These are phyloP conservation scores for Lepidochitona cinerea DNA, from an alignment of 2,888 invertebrate genomes.

Conservation along the genomic window DNA sequence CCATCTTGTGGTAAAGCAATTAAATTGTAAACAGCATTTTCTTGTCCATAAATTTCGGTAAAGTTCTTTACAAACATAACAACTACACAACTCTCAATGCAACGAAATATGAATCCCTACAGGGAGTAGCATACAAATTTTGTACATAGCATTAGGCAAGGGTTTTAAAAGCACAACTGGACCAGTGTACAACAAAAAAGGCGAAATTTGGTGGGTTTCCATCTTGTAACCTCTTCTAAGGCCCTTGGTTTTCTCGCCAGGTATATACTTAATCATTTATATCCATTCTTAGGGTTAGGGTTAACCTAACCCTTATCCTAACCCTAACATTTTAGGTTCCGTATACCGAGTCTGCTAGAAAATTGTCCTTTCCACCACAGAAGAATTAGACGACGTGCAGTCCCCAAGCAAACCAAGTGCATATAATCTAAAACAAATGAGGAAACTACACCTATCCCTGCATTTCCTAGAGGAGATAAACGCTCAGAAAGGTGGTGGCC, in stretches of 20 bases:
- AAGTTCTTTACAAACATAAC: conserved; percentile 20
- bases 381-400: conserved; percentile 48
- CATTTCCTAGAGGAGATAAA: conserved; percentile 11
- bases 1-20: neutral
- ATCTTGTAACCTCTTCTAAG: conserved; percentile 41
- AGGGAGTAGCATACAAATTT: conserved; percentile 16
- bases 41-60: conserved; percentile 21
- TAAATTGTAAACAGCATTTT: conserved; percentile 33
- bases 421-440: conserved; percentile 35
- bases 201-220: conserved; percentile 59
- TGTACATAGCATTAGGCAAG: conserved; percentile 15
- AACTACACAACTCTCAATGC: neutral
- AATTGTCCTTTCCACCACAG: conserved; percentile 42
- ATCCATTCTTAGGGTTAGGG: conserved; percentile 19
- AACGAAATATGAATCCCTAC: neutral
- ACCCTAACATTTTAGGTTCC: conserved; percentile 11
- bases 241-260: conserved; percentile 47
- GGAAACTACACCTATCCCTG: conserved; percentile 16
- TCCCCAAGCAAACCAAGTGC: conserved; percentile 62
- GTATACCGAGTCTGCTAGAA: conserved; percentile 16
- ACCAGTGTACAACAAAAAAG: conserved; percentile 50
- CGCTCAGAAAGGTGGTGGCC: conserved; percentile 19
- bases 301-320: too few relatives aligned
- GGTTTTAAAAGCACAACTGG: conserved; percentile 14
- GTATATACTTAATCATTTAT: conserved; percentile 17